A percentile compares a stretch with the other conserved stretches of the same genome.
These are phyloP conservation scores for Boloria selene DNA, from an alignment of 2,888 invertebrate genomes.

Conservation along the genomic window DNA sequence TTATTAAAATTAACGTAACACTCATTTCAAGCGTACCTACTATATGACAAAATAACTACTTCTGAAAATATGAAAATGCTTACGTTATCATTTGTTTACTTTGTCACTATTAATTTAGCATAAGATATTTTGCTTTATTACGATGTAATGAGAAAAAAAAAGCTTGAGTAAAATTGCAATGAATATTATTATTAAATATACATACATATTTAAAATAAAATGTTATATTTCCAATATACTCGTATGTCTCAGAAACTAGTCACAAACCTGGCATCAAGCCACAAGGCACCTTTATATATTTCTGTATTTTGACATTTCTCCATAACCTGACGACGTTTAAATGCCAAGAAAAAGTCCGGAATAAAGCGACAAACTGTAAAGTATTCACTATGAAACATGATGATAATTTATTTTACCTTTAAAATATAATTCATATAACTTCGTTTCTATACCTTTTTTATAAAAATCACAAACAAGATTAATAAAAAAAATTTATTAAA, in stretches of 20 bases:
- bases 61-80: too few relatives aligned
- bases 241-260: conserved; percentile 50
- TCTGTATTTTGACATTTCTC: conserved; percentile 71
- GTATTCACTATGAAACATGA: conserved; percentile 34
- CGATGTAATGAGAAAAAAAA: too few relatives aligned
- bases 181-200: not conserved
- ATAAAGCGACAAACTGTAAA: conserved; percentile 42
- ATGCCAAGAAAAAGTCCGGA: conserved; percentile 52
- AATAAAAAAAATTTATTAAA: too few relatives aligned
- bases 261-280: conserved; percentile 71
- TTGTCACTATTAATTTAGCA: too few relatives aligned
- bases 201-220: not conserved
- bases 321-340: conserved; percentile 57
- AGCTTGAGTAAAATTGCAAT: too few relatives aligned
- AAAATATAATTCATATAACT: not conserved
- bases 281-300: conserved; percentile 71
- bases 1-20: too few relatives aligned
- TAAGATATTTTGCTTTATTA: too few relatives aligned
- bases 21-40: too few relatives aligned
- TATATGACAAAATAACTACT: not conserved
- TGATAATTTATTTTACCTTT: conserved; percentile 1
- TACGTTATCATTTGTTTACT: too few relatives aligned
- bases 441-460: too few relatives aligned
- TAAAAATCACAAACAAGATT: too few relatives aligned
- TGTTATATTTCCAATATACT: conserved; percentile 22